Conservation (phyloP, 2,797 vertebrate species). For the Eidolon dupreanum region DNA sequence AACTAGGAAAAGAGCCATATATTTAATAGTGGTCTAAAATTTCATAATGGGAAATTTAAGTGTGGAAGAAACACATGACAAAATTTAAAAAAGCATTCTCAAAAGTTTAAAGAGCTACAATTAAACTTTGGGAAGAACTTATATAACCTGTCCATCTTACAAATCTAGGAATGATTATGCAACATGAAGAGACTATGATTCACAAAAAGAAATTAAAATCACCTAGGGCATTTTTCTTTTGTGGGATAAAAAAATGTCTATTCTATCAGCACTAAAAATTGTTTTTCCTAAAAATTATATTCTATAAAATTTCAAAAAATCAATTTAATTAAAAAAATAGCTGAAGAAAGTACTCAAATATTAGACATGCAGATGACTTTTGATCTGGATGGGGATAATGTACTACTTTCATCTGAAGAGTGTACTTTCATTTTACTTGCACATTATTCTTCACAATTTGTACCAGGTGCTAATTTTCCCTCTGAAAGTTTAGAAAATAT, state of each 20-base stretch:
- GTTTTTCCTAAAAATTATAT: not conserved
- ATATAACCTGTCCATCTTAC: not conserved
- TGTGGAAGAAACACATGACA: not conserved
- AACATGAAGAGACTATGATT: not conserved
- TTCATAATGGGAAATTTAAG: not conserved
- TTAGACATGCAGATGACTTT: not conserved
- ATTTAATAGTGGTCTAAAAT: conserved; percentile 25
- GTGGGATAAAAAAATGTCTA: not conserved
- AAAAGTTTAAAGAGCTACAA: conserved; percentile 46
- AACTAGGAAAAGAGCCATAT: conserved; percentile 19
- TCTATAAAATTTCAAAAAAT: conserved; percentile 25
- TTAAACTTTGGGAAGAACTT: conserved; percentile 39
- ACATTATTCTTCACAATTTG: not conserved
- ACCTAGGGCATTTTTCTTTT: not conserved
- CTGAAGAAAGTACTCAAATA: conserved; percentile 36
- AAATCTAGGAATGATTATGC: not conserved
- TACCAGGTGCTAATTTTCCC: not conserved
- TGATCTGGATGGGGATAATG: not conserved
- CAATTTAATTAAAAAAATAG: conserved; percentile 29
- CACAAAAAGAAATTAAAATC: conserved; percentile 41
- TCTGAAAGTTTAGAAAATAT: conserved; percentile 41
- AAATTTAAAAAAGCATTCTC: conserved; percentile 37
- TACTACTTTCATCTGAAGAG: not conserved
- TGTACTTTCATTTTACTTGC: conserved; percentile 9
- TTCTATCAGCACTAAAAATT: not conserved